Percentiles rank a stretch among this genome's conserved stretches.
Conservation (phyloP, 2,888 invertebrate genomes). For the Pseudococcus jackbeardsleyi region DNA sequence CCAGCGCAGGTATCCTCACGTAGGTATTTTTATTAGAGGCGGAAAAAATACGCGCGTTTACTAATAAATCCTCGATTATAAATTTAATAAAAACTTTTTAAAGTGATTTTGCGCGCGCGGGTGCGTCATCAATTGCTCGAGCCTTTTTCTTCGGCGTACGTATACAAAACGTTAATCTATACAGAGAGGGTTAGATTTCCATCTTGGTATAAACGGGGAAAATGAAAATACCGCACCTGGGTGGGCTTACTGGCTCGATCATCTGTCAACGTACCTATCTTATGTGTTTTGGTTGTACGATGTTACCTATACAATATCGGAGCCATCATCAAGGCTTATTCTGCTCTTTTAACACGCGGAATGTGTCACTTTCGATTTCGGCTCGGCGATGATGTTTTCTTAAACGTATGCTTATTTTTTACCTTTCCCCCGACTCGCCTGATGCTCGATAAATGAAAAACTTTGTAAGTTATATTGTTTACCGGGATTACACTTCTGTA, state of each 20-base stretch:
- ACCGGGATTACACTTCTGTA: background rate
- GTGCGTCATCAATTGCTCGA: constrained; percentile 32
- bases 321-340: constrained; percentile 49
- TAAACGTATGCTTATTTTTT: constrained; percentile 14
- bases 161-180: background rate
- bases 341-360: constrained; percentile 48
- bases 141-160: no score
- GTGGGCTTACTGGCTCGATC: constrained; percentile 41
- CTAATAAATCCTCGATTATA: constrained; percentile 57
- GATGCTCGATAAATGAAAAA: background rate
- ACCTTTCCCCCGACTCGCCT: background rate
- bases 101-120: constrained; percentile 53
- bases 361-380: constrained; percentile 54
- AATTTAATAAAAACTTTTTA: constrained; percentile 53
- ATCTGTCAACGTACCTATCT: constrained; percentile 41
- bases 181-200: constrained; percentile 43
- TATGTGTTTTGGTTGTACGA: background rate
- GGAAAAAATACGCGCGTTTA: constrained; percentile 35
- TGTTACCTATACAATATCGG: background rate
- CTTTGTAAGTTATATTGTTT: constrained; percentile 39
- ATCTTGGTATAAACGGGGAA: constrained; percentile 33
- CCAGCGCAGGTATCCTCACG: no score
- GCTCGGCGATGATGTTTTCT: constrained; percentile 26
- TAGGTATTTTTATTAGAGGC: background rate
- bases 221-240: constrained; percentile 46